Evolutionary conservation across 1,140 invertebrate genomes (phyloP), one percentile per base, ranked within the genome.

Genomic region (Andricus grossulariae): DNA sequence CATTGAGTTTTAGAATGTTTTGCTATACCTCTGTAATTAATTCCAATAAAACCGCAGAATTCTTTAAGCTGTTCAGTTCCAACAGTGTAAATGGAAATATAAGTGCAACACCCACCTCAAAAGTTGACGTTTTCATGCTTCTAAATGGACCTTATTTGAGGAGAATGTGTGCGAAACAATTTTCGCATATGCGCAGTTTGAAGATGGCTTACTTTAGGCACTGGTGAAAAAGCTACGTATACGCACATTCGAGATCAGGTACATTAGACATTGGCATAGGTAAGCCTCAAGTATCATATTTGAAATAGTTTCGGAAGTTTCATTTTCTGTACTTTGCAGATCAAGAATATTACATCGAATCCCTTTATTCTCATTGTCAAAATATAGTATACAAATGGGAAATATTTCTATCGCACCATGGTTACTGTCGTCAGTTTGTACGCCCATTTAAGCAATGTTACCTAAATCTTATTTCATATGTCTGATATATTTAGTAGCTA

Each of bases 41-140:
- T 76, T 18, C 80, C 80, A n/a, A 71, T 78, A 77, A 70, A 75
- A 82, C 89, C 89, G 78, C 82, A 82, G 55, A n/a, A n/a, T n/a
- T n/a, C 45, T 73, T 80, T 85, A 88, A 52, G 88, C 85, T 82
- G 88, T 87, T 6, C 16, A 55, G 50, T 19, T 57, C 72, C n/a
- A 50, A 76, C 72, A 32, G 76, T 80, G 80, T 83, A 85, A 72
- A 81, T 85, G 39, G 73, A 49, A 71, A 80, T 84, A 21, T 74
- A 77, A 75, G 81, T 83, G n/a, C n/a, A 73, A 81, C 66, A 16
- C 81, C n/a, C n/a, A n/a, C n/a, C n/a, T n/a, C n/a, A n/a, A n/a
- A n/a, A n/a, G n/a, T n/a, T n/a, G n/a, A n/a, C n/a, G n/a, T n/a
- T n/a, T n/a, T n/a, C n/a, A n/a, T n/a, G n/a, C n/a, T n/a, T n/a